These are phyloP conservation scores for Clytia hemisphaerica DNA, from an alignment of 30 jellyfish, hydroid and myxozoan species.

Conservation along the genomic window DNA sequence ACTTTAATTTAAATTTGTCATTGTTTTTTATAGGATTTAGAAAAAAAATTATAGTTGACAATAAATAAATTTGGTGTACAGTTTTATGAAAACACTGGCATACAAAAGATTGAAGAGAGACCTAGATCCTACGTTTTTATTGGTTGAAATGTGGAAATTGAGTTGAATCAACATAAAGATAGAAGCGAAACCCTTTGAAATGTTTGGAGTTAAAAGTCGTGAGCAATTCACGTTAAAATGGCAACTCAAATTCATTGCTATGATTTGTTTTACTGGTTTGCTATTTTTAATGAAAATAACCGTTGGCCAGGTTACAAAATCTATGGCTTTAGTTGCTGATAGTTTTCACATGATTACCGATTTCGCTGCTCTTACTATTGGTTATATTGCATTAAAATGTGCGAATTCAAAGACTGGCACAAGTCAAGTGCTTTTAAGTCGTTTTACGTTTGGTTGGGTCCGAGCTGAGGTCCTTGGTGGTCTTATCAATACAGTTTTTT, in stretches of 20 bases:
- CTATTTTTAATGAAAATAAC: conserved; percentile 50
- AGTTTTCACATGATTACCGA: conserved; percentile 76
- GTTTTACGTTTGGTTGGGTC: conserved; percentile 64
- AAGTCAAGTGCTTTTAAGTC: conserved; percentile 7
- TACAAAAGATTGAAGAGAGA: too few species aligned
- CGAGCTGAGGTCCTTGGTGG: conserved; percentile 95
- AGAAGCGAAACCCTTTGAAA: too few species aligned
- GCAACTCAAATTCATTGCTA: conserved; percentile 49
- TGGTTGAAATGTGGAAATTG: too few species aligned
- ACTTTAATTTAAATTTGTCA: too few species aligned
- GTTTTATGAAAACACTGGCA: too few species aligned
- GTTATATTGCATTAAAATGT: conserved; percentile 50
- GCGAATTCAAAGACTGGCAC: conserved; percentile 36
- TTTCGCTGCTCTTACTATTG: conserved; percentile 65
- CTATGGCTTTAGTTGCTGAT: conserved; percentile 78
- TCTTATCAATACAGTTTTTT: conserved; percentile 59
- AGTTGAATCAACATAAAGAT: too few species aligned
- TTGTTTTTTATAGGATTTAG: too few species aligned
- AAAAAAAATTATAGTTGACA: too few species aligned
- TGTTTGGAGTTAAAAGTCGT: too few species aligned
- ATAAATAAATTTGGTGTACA: too few species aligned
- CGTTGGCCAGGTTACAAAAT: conserved; percentile 61
- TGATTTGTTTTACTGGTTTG: conserved; percentile 51
- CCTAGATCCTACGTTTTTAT: too few species aligned
- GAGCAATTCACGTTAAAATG: conserved; percentile 30